A percentile compares a stretch with the other conserved stretches of the same genome.
These are phyloP conservation scores for Diarsia dahlii DNA, from an alignment of 2,888 invertebrate species.

Conservation along the genomic window DNA sequence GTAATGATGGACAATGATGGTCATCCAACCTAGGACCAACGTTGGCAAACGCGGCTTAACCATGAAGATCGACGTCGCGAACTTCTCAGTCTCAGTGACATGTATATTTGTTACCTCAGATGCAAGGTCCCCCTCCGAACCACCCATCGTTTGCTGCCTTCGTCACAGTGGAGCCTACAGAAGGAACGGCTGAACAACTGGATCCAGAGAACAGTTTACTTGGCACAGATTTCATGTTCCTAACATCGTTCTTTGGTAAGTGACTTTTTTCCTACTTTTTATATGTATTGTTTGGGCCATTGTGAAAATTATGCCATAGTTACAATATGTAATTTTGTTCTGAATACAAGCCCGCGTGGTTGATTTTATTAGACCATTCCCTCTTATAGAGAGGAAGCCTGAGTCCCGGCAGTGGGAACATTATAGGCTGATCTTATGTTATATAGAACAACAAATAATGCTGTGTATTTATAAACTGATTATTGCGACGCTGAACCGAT, in stretches of 20 bases:
- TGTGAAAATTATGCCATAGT: neutral
- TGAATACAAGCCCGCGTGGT: too few relatives aligned
- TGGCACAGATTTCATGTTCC: constrained; percentile 98
- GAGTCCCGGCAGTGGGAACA: too few relatives aligned
- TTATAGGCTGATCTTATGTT: too few relatives aligned
- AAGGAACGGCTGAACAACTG: constrained; percentile 90
- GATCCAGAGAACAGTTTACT: constrained; percentile 95
- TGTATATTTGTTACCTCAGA: constrained; percentile 55
- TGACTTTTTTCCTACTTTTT: neutral
- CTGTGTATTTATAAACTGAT: neutral
- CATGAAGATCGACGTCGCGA: too few relatives aligned
- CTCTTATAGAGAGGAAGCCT: too few relatives aligned
- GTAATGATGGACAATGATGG: too few relatives aligned
- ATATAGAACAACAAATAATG: neutral
- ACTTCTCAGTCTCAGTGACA: neutral
- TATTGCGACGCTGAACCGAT: neutral
- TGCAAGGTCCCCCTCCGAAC: constrained; percentile 78
- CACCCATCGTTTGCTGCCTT: constrained; percentile 92
- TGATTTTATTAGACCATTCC: too few relatives aligned
- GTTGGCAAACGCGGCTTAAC: too few relatives aligned
- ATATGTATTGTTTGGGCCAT: neutral
- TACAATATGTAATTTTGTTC: too few relatives aligned
- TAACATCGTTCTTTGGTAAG: constrained; percentile 95
- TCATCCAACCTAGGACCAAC: too few relatives aligned
- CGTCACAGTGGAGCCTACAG: constrained; percentile 94